Percentiles rank a stretch among this genome's conserved stretches.
Evolutionary conservation across 2,113 vertebrate species (phyloP).

Genomic region (Hippotragus niger): DNA sequence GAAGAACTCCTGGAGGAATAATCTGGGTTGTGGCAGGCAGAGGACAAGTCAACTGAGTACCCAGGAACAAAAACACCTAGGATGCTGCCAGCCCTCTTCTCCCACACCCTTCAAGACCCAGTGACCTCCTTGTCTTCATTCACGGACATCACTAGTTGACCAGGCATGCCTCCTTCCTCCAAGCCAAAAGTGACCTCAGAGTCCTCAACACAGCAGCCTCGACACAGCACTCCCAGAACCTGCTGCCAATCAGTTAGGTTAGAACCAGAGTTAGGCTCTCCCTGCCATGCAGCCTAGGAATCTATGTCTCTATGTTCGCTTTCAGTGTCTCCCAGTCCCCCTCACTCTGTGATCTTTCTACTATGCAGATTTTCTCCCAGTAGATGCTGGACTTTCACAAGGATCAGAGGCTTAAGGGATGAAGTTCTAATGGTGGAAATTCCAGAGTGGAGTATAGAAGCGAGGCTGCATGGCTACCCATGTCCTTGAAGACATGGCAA

Average conservation of each 20-base stretch:
- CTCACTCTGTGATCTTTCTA: neutral
- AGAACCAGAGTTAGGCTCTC: neutral
- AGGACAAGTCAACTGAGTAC: neutral
- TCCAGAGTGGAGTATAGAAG: neutral
- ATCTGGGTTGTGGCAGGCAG: neutral
- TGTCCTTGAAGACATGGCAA: neutral
- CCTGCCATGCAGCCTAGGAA: neutral
- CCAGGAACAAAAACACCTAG: neutral
- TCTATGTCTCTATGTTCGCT: neutral
- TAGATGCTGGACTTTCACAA: neutral
- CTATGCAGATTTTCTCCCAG: neutral
- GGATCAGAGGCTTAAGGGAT: neutral
- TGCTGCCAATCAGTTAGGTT: neutral
- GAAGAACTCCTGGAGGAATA: neutral
- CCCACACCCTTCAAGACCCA: accelerated
- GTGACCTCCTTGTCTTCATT: accelerated
- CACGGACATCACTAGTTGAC: accelerated
- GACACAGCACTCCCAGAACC: accelerated
- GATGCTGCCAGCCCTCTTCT: neutral
- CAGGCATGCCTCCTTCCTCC: neutral
- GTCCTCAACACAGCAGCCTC: neutral
- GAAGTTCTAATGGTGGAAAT: neutral
- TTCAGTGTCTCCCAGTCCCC: neutral
- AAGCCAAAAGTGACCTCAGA: neutral
- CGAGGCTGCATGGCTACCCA: accelerated